Conservation (phyloP, 2,113 vertebrate genomes). For the Pipra filicauda region DNA sequence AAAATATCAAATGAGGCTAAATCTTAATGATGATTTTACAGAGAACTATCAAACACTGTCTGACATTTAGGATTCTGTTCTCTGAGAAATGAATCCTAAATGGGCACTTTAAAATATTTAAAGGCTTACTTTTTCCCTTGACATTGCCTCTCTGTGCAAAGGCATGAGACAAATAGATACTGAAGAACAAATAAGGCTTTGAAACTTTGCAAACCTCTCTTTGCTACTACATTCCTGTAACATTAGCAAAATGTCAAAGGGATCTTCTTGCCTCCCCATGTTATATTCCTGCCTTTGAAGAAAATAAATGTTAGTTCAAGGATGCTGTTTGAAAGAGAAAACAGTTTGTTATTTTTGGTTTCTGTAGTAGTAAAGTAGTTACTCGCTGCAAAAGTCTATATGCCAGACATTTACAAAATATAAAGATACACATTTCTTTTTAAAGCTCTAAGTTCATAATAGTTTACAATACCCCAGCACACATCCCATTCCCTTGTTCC, state of each 20-base stretch:
- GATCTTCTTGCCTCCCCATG: neutral
- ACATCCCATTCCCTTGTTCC: neutral
- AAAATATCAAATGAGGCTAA: constrained; percentile 27
- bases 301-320: neutral
- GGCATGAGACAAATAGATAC: neutral
- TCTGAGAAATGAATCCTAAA: constrained; percentile 17
- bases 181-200: constrained; percentile 5
- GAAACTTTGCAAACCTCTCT: neutral
- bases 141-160: neutral
- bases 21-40: constrained; percentile 10
- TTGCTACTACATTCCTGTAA: neutral
- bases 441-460: neutral
- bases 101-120: constrained; percentile 23
- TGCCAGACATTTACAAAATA: neutral
- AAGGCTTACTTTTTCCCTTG: constrained; percentile 1
- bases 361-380: neutral
- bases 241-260: neutral
- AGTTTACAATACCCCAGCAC: neutral
- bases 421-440: neutral
- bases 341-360: neutral
- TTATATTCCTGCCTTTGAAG: neutral
- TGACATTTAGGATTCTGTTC: constrained; percentile 42
- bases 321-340: neutral
- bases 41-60: neutral
- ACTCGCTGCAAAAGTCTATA: neutral